Base-by-base conservation (phyloP, 2,113 vertebrate genomes). In the Equus quagga region DNA sequence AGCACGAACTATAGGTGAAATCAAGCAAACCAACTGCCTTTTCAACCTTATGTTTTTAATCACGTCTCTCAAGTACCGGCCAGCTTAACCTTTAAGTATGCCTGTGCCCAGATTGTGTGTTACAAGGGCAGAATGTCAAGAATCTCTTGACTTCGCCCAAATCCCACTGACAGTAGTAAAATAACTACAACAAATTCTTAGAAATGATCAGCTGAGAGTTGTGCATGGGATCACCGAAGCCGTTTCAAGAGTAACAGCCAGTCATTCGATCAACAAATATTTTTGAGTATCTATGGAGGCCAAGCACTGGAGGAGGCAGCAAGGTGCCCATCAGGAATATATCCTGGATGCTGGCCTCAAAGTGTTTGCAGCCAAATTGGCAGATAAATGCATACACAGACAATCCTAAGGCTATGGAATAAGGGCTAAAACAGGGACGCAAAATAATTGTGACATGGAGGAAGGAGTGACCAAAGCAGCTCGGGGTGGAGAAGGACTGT, bases 71-170 rank as follows among this genome's bases (percentile, higher is more conserved):
- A 97, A 85, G 84, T 79, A 91, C n/a, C 87, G 87, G 79, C 94
- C 97, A 93, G 70, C 96, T 98, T 98, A 97, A 91, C 96, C 97
- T 98, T 87, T 97, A 97, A 98, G 97, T 91, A 67, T 64, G 4
- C 1, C 91, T 89, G 44, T 67, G 91, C 46, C 70, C 86, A 84
- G 83, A 33, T 87, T 95, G 88, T 96, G 85, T 89, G 49, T 94
- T 95, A 65, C 44, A 81, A 97, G 73, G 56, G n/a, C 19, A 91
- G 92, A 78, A 46, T 15, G 36, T 26, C 76, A 96, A 97, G 72
- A 79, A 96, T 97, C 62, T 75, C 88, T 91, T 94, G 31, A 93
- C 72, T 84, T 96, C 94, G 78, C 80, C 62, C 79, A 90, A 98
- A 85, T 82, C 60, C 46, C 82, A 60, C 89, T 98, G 97, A 95